Base-by-base conservation (phyloP, 2,113 vertebrate species). In the Actinemys pallida region DNA sequence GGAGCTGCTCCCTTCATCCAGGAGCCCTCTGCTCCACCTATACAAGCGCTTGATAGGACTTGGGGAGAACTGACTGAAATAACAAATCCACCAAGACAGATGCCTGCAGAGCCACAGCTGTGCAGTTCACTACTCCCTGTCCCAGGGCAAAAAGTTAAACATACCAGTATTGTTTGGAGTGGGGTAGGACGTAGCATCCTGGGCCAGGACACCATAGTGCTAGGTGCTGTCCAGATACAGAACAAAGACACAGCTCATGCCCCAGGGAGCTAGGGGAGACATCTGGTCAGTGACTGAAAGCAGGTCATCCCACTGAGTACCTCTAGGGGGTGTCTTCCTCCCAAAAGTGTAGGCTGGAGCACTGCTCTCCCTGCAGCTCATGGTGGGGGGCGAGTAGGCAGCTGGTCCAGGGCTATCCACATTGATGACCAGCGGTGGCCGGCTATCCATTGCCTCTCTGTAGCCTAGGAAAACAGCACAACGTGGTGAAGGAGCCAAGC, bases 261-360 rank as follows among this genome's bases (percentile, higher is more conserved):
- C 69, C 69, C 5, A 42, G 5, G 10, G 62, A 22, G 35, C n/a
- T 42, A 3, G 8, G 0, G 0, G 17, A 39, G 31, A 4, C 3
- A 2, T 47, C 54, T 35, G 20, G 19, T 79, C 42, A 52, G 59
- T 20, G 35, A 80, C 10, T 31, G 25, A 45, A 10, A 76, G 25
- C 47, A 29, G 47, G n/a, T 54, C 10, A 31, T 8, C 17, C 35
- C 35, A 4, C 11, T 13, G 10, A 8, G 5, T 39, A 97, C 97
- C 96, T 53, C 4, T 88, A 22, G 78, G 24, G 0, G 79, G 79
- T 4, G 25, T 53, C 83, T 90, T 97, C 83, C 49, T 14, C 31
- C 92, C 86, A 0, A 96, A 89, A 80, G 81, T 96, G 87, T 96
- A 95, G 25, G 45, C 52, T 2, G 96, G 96, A 3, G 96, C 92